phyloP scores from a whole-genome alignment of 2,797 vertebrate genomes.

The Pyrocephalus nanus region DNA sequence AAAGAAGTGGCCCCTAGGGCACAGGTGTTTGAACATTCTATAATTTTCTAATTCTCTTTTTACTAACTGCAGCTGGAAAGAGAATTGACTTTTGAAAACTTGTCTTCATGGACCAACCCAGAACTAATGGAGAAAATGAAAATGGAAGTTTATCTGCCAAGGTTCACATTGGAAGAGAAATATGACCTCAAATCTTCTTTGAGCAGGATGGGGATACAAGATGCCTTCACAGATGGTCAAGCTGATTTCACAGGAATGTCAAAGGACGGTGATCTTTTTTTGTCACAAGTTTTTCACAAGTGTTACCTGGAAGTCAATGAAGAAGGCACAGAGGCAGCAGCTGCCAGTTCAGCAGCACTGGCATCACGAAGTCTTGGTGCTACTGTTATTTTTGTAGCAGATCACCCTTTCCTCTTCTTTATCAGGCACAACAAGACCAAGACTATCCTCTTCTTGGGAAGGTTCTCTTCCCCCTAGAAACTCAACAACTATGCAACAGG shows the following conservation, averaged over 20 bases:
- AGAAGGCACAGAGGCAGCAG: constrained; percentile 89
- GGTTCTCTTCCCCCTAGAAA: constrained; percentile 69
- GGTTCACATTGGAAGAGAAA: constrained; percentile 83
- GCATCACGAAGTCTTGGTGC: constrained; percentile 69
- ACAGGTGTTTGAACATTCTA: not conserved
- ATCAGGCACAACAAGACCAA: constrained; percentile 71
- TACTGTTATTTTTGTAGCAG: constrained; percentile 69
- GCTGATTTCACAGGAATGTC: constrained; percentile 89
- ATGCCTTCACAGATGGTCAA: constrained; percentile 76
- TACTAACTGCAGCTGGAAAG: constrained; percentile 80
- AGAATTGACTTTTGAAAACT: constrained; percentile 80
- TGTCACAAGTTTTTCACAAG: constrained; percentile 89
- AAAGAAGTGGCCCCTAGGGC: not conserved
- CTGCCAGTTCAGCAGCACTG: constrained; percentile 76
- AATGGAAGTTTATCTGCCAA: constrained; percentile 81
- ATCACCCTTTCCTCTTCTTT: constrained; percentile 80
- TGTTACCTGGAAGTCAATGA: constrained; percentile 90
- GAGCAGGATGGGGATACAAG: constrained; percentile 84
- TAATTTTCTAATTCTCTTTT: not conserved
- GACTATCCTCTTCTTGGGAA: constrained; percentile 73
- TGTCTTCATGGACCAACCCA: constrained; percentile 82
- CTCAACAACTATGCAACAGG: not conserved
- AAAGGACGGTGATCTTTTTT: constrained; percentile 69
- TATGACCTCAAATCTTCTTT: constrained; percentile 83
- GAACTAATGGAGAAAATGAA: constrained; percentile 77